phyloP scores from a whole-genome alignment of 2,113 vertebrate genomes.

The Protomyctophum bolini region DNA sequence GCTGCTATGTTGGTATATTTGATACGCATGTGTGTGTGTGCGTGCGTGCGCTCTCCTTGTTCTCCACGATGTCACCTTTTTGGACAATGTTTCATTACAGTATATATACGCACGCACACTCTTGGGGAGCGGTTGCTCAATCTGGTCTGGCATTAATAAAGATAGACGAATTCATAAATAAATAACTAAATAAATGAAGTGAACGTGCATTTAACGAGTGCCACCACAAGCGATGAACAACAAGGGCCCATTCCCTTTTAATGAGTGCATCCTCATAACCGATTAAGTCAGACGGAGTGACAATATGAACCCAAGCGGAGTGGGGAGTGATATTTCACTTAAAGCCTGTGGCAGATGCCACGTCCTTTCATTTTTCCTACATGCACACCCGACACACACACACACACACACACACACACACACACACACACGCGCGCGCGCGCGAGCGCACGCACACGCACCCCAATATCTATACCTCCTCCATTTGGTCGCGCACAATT shows the following conservation, averaged over 20 bases:
- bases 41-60: background rate
- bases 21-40: background rate
- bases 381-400: background rate
- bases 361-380: constrained; percentile 50
- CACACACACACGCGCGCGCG: background rate
- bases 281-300: constrained; percentile 72
- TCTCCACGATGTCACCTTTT: too few species aligned
- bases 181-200: background rate
- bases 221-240: constrained; percentile 67
- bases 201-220: constrained; percentile 51
- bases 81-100: too few species aligned
- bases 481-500: too few species aligned
- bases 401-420: background rate
- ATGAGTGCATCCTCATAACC: constrained; percentile 73
- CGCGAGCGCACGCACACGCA: too few species aligned
- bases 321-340: constrained; percentile 68
- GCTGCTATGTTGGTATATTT: background rate
- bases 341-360: constrained; percentile 62
- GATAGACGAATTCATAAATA: background rate
- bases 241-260: constrained; percentile 71
- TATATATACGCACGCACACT: too few species aligned
- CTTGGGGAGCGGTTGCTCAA: too few species aligned
- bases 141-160: background rate
- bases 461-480: too few species aligned
- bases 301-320: constrained; percentile 70